Evolutionary conservation across 1,140 invertebrate genomes (phyloP).

Genomic region (Eriosoma lanigerum): DNA sequence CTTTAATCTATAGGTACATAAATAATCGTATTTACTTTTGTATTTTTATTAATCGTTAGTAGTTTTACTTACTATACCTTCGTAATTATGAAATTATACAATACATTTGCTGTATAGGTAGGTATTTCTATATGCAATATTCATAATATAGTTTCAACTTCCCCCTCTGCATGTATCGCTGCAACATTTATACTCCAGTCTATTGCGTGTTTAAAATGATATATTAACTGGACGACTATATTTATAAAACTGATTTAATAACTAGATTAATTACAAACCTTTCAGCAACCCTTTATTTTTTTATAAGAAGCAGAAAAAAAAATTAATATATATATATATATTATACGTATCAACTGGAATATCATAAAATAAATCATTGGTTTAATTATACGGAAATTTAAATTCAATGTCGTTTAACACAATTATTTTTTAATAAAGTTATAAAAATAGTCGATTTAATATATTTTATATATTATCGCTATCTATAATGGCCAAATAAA

Average conservation of each 20-base stretch:
- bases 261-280: constrained; percentile 43
- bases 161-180: neutral
- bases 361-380: neutral
- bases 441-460: neutral
- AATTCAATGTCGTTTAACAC: neutral
- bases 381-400: neutral
- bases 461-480: no score
- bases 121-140: no score
- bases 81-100: neutral
- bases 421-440: neutral
- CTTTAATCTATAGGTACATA: neutral
- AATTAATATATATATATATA: neutral
- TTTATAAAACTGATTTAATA: constrained; percentile 49
- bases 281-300: constrained; percentile 43
- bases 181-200: neutral
- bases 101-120: neutral
- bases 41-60: neutral
- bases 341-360: neutral
- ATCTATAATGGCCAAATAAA: no score
- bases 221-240: constrained; percentile 4
- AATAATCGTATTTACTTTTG: neutral
- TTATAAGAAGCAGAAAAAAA: neutral
- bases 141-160: neutral
- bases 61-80: neutral
- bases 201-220: constrained; percentile 47